A percentile compares a stretch with the other conserved stretches of the same genome.
These are phyloP conservation scores for Polyploca ridens DNA, from an alignment of 2,888 invertebrate species.

Conservation along the genomic window DNA sequence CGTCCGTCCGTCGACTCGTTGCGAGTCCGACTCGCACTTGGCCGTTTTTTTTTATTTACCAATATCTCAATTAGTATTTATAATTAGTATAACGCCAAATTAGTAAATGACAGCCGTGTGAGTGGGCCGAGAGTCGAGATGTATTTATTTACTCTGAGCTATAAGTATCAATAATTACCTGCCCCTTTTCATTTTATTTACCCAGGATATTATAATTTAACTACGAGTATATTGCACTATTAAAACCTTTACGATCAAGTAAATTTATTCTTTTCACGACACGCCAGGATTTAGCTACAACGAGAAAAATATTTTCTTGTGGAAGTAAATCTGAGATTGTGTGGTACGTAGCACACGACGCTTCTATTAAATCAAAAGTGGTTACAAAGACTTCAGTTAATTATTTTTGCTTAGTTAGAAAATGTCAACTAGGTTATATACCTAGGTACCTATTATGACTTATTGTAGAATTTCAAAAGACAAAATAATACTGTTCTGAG, in stretches of 20 bases:
- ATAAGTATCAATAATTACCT: not conserved
- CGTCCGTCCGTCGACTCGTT: no score
- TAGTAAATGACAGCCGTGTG: no score
- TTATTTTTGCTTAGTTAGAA: no score
- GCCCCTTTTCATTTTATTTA: not conserved
- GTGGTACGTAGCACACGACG: not conserved
- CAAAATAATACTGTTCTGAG: no score
- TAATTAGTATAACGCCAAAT: no score
- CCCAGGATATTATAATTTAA: not conserved
- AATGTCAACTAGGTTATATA: no score
- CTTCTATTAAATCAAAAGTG: not conserved
- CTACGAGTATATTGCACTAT: not conserved
- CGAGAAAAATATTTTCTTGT: not conserved
- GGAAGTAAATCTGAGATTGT: not conserved
- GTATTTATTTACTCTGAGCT: not conserved
- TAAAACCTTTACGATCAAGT: constrained; percentile 4
- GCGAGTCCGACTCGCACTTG: no score
- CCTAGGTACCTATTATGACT: no score
- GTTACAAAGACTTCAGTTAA: not conserved
- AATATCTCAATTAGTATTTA: no score
- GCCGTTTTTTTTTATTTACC: no score
- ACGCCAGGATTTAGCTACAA: not conserved
- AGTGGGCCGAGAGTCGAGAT: no score
- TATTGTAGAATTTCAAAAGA: no score
- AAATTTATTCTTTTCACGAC: constrained; percentile 4